Evolutionary conservation across 2,888 invertebrate genomes (phyloP), one percentile per base, ranked within the genome.

Genomic region (Glaucopsyche alexis): DNA sequence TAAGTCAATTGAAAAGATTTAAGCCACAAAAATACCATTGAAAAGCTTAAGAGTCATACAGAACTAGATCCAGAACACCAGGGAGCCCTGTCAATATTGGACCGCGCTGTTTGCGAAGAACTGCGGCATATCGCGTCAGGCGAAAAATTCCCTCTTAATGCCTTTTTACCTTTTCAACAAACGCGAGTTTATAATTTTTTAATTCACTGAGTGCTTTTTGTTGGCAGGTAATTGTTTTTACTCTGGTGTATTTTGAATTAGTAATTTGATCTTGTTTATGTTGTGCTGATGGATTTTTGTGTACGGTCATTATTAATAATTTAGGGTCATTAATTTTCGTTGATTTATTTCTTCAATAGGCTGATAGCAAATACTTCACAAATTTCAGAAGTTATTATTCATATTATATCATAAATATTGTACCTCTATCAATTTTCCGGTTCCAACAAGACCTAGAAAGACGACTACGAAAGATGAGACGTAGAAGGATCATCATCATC

Each of bases 81-180:
- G 86, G 85, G 86, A 83, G 85, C 85, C 83, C 83, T 86, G 88
- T 90, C 90, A 91, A 91, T 91, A 91, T 91, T 91, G 90, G 87
- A 84, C 79, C 83, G 82, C 84, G 84, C 83, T 88, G 88, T 89
- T 89, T 90, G 89, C 88, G 89, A 87, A 85, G 81, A 4, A 9
- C 14, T 14, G 60, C 19, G 55, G 55, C 60, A 13, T 29, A 47
- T 84, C 83, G 79, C 82, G 83, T 83, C 87, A 82, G 81, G 82
- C 81, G 81, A 84, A 87, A 49, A 69, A 69, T 14, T 69, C 69
- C 49, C 29, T 29, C 49, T 49, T 66, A 45, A 49, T 49, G 69
- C 14, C 69, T 85, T 69, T 69, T 69, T 69, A 49, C 29, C 69
- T 69, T 19, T 67, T 38, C 60, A 60, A 60, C 60, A 60, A 60